A percentile compares a stretch with the other conserved stretches of the same genome.
phyloP scores from a whole-genome alignment of 2,797 vertebrate species.

The Gymnoscopelus microlampas region DNA sequence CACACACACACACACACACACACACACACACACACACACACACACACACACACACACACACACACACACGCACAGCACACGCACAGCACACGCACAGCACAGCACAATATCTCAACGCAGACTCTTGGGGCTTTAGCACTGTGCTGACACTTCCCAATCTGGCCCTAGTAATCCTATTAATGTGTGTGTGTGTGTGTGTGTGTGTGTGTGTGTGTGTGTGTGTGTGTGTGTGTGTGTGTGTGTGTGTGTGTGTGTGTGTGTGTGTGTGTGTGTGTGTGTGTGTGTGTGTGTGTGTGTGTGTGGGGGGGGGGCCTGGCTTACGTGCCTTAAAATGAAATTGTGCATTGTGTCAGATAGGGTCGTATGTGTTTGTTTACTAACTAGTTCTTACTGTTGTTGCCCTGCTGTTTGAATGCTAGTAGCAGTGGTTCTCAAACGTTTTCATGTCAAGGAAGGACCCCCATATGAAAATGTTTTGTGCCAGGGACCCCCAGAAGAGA shows the following conservation, averaged over 20 bases:
- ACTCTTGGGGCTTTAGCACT: conserved; percentile 68
- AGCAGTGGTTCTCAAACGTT: too few species aligned
- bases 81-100: not conserved
- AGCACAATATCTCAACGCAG: conserved; percentile 31
- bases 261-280: not conserved
- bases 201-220: conserved; percentile 1
- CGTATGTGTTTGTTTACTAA: conserved; percentile 5
- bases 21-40: conserved; percentile 20
- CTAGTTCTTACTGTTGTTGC: conserved; percentile 11
- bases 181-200: conserved; percentile 23
- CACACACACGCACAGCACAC: conserved; percentile 8
- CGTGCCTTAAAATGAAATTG: conserved; percentile 9
- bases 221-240: conserved; percentile 1
- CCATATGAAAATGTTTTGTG: too few species aligned
- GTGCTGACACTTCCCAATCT: conserved; percentile 79
- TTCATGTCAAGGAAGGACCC: too few species aligned
- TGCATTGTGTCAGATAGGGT: conserved; percentile 3
- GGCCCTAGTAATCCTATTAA: conserved; percentile 78
- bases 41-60: conserved; percentile 33
- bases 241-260: not conserved
- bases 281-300: not conserved
- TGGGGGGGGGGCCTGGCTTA: conserved; percentile 4
- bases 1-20: conserved; percentile 24
- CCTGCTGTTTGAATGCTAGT: conserved; percentile 42
- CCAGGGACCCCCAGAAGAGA: too few species aligned